Conservation (phyloP, 1,140 invertebrate species). For the Caenorhabditis inopinata region DNA sequence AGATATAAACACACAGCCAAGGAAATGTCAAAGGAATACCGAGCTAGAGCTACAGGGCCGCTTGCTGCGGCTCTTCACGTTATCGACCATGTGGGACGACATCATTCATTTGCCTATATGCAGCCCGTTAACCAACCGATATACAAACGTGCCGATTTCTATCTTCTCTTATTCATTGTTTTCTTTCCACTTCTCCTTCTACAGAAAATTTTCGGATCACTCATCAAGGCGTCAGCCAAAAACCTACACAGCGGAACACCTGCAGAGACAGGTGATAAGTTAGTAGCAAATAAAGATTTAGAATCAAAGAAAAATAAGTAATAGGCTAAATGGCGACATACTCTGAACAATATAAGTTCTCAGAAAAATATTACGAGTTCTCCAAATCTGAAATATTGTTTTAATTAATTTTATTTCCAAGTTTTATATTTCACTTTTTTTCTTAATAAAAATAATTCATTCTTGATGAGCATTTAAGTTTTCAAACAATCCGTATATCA, state of each 20-base stretch:
- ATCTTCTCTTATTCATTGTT: neutral
- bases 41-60: conserved; percentile 45
- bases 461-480: no score
- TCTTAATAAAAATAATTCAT: neutral
- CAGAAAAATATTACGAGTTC: conserved; percentile 25
- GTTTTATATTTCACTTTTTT: neutral
- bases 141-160: neutral
- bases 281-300: neutral
- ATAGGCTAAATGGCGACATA: neutral
- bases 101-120: conserved; percentile 53
- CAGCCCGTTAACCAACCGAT: conserved; percentile 30
- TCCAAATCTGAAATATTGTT: neutral
- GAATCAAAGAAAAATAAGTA: neutral
- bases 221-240: neutral
- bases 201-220: neutral
- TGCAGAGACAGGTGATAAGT: neutral
- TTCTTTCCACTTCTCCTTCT: neutral
- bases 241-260: neutral
- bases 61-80: conserved; percentile 57
- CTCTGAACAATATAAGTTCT: conserved; percentile 16
- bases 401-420: neutral
- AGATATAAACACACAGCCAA: conserved; percentile 56
- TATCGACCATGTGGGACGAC: conserved; percentile 59
- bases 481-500: no score
- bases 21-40: conserved; percentile 57